Conservation (phyloP, 2,113 vertebrate genomes). For the Chionodraco myersi region DNA sequence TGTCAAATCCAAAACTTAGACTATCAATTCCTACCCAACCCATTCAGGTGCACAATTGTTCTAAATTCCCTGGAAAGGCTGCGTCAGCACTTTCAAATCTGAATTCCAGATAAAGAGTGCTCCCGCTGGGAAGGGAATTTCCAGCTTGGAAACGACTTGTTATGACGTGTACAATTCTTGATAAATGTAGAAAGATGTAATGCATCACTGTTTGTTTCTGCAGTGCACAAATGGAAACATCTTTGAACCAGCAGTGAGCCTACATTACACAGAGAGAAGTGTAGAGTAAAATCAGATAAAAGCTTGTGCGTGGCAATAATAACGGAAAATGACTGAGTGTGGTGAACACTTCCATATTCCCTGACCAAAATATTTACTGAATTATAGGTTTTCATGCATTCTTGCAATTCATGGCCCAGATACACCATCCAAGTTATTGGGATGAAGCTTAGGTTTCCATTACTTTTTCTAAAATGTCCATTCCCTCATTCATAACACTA, state of each 20-base stretch:
- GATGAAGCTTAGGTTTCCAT: slow-evolving; percentile 15
- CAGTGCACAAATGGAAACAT: not conserved
- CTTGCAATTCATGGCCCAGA: slow-evolving; percentile 36
- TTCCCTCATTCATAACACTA: not conserved
- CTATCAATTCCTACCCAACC: not conserved
- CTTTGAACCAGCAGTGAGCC: slow-evolving; percentile 4
- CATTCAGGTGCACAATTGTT: slow-evolving; percentile 26
- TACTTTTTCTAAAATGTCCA: not conserved
- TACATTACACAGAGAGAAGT: slow-evolving; percentile 30
- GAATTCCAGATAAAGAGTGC: slow-evolving; percentile 51
- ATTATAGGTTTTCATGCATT: slow-evolving; percentile 46
- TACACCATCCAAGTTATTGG: slow-evolving; percentile 25
- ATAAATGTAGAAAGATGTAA: slow-evolving; percentile 51
- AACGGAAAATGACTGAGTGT: slow-evolving; percentile 40
- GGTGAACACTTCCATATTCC: slow-evolving; percentile 42
- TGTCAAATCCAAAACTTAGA: not conserved
- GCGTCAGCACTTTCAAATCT: slow-evolving; percentile 54
- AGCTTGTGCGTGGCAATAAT: slow-evolving; percentile 28
- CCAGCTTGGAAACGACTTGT: slow-evolving; percentile 60
- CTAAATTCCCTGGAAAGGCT: slow-evolving; percentile 24
- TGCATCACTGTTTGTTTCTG: slow-evolving; percentile 16
- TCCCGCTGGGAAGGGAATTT: slow-evolving; percentile 46
- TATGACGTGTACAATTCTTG: slow-evolving; percentile 22
- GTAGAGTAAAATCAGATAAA: slow-evolving; percentile 17
- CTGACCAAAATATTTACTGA: slow-evolving; percentile 39